These are phyloP conservation scores for Catagonus wagneri DNA, from an alignment of 2,113 vertebrate species.

Conservation along the genomic window DNA sequence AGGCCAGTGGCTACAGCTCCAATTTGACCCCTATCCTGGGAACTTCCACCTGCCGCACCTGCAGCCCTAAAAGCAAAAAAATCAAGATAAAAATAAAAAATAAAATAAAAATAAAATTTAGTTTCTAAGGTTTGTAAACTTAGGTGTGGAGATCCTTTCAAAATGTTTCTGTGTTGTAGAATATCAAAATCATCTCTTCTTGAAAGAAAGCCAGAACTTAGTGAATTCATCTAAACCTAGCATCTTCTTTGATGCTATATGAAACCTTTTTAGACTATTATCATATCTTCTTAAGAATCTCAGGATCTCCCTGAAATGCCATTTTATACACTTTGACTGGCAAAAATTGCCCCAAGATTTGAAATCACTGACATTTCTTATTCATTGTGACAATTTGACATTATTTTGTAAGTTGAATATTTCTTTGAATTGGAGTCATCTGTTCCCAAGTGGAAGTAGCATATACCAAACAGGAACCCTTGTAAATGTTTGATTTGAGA, in stretches of 20 bases:
- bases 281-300: not conserved
- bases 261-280: not conserved
- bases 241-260: constrained; percentile 15
- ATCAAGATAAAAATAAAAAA: too few species aligned
- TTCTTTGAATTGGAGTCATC: not conserved
- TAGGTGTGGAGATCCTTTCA: not conserved
- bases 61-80: too few species aligned
- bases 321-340: not conserved
- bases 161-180: not conserved
- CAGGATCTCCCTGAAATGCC: not conserved
- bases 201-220: not conserved
- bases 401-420: not conserved
- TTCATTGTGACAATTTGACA: not conserved
- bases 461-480: not conserved
- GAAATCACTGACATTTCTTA: not conserved
- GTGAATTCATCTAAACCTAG: not conserved
- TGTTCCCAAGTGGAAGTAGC: not conserved
- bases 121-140: not conserved
- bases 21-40: too few species aligned
- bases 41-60: too few species aligned
- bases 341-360: not conserved
- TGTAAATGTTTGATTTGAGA: not conserved
- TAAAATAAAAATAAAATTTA: not conserved
- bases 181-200: not conserved
- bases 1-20: too few species aligned